These are phyloP conservation scores for Standfussiana lucernea DNA, from an alignment of 2,888 invertebrate genomes.

Conservation along the genomic window DNA sequence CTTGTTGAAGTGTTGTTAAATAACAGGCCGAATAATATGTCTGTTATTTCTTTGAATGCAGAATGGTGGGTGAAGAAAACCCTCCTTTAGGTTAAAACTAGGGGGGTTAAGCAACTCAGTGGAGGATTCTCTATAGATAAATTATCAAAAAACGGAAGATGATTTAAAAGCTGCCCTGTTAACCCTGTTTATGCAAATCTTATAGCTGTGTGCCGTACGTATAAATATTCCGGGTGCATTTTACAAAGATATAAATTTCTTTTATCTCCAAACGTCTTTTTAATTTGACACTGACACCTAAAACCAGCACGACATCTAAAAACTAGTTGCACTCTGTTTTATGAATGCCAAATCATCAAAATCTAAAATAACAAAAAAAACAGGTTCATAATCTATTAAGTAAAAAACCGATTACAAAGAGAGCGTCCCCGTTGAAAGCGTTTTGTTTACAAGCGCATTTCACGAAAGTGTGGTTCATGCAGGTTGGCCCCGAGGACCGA, in stretches of 20 bases:
- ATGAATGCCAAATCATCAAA: constrained; percentile 24
- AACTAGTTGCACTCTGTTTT: constrained; percentile 31
- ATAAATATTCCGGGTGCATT: background rate
- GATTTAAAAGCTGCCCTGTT: background rate
- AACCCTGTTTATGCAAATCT: constrained; percentile 3
- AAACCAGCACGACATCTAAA: constrained; percentile 14
- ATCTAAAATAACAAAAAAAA: constrained; percentile 35
- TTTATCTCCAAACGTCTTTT: background rate
- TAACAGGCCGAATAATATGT: background rate
- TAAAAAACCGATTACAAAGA: constrained; percentile 51
- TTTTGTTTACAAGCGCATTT: constrained; percentile 73
- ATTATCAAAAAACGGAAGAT: background rate
- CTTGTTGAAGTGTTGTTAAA: background rate
- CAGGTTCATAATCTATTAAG: constrained; percentile 26
- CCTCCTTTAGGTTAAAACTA: background rate
- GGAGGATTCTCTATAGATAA: background rate
- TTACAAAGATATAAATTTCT: fast-evolving
- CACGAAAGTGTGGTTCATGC: constrained; percentile 70
- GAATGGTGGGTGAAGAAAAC: background rate
- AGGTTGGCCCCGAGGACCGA: constrained; percentile 79
- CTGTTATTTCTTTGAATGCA: background rate
- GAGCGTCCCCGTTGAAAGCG: constrained; percentile 59
- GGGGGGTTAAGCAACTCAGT: no score
- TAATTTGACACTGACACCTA: constrained; percentile 19
- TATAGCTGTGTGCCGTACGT: background rate